These are phyloP conservation scores for Babyrousa celebensis DNA, from an alignment of 2,797 vertebrate genomes.

Conservation along the genomic window DNA sequence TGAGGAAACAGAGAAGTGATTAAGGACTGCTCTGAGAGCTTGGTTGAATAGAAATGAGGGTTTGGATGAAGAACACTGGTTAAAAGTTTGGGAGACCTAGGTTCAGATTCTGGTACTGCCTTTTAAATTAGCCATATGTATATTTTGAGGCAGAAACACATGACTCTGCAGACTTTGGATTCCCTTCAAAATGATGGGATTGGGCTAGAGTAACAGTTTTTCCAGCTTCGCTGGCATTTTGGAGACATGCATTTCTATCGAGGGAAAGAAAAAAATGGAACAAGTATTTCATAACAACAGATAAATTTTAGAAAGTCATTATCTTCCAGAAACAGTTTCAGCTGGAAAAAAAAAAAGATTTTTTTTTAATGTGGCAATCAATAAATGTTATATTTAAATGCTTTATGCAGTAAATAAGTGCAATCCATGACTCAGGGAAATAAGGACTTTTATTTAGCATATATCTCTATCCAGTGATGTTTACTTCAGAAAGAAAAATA, in stretches of 20 bases:
- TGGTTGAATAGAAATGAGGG: not conserved
- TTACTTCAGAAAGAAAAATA: constrained; percentile 67
- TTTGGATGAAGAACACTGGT: not conserved
- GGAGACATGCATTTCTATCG: constrained; percentile 24
- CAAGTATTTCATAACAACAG: constrained; percentile 43
- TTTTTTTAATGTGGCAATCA: constrained; percentile 26
- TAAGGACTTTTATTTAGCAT: constrained; percentile 14
- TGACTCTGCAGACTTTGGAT: not conserved
- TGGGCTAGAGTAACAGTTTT: constrained; percentile 14
- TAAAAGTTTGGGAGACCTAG: not conserved
- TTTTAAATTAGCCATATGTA: not conserved
- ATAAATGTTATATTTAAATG: constrained; percentile 74
- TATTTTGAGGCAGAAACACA: constrained; percentile 38
- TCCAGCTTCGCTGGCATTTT: constrained; percentile 41
- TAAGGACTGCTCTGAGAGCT: constrained; percentile 21
- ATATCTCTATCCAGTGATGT: constrained; percentile 14
- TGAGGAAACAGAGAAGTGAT: not conserved
- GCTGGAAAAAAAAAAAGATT: constrained; percentile 36
- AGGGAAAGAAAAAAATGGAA: not conserved
- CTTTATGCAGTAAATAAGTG: constrained; percentile 65
- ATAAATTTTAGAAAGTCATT: constrained; percentile 63
- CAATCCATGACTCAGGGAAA: constrained; percentile 66
- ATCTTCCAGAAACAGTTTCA: constrained; percentile 20
- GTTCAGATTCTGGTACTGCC: constrained; percentile 35
- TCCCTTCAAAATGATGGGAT: constrained; percentile 19